Conservation (phyloP, 2,888 invertebrate species). For the Caenorhabditis sp. region DNA sequence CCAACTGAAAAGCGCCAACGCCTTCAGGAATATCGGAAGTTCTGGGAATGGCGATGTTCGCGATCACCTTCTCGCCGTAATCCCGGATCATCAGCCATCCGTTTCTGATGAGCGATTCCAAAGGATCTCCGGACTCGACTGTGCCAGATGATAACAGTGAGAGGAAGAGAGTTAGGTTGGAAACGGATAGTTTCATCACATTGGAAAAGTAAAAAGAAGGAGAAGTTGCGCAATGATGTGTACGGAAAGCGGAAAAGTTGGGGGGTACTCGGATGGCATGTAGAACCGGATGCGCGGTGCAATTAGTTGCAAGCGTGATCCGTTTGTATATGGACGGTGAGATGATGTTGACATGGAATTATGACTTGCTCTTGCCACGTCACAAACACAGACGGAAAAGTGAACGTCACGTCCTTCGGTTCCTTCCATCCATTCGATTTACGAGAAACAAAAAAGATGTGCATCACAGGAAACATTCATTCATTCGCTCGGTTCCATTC, state of each 20-base stretch:
- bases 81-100: conserved; percentile 53
- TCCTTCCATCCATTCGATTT: no score
- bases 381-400: no score
- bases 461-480: conserved; percentile 6
- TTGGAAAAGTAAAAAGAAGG: conserved; percentile 19
- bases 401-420: no score
- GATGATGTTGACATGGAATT: not conserved
- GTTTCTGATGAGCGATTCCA: conserved; percentile 50
- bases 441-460: conserved; percentile 32
- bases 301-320: no score
- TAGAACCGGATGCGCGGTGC: conserved; percentile 1
- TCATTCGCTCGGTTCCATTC: not conserved
- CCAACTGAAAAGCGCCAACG: conserved; percentile 28
- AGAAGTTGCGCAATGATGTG: conserved; percentile 27
- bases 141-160: not conserved
- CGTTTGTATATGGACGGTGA: no score
- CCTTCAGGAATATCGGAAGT: conserved; percentile 40
- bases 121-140: conserved; percentile 22
- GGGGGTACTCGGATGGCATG: not conserved
- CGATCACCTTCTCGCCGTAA: conserved; percentile 53
- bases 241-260: not conserved
- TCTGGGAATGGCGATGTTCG: conserved; percentile 54
- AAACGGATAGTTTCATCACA: conserved; percentile 47
- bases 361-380: not conserved
- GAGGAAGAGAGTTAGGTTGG: not conserved